phyloP scores from a whole-genome alignment of 2,797 vertebrate genomes.

The Sebastes jordani region DNA sequence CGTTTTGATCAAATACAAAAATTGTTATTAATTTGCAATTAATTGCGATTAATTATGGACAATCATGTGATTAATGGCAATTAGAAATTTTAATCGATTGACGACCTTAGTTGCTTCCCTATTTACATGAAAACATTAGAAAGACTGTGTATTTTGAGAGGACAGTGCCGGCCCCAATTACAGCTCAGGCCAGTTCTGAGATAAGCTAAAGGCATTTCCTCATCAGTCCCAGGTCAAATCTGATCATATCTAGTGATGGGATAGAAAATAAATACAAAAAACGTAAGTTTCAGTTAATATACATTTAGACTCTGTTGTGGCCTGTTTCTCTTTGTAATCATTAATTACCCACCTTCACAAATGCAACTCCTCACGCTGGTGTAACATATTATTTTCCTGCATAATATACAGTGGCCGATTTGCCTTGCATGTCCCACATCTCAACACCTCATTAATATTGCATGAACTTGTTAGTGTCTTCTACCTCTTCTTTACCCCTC shows the following conservation, averaged over 20 bases:
- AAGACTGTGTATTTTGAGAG: not conserved
- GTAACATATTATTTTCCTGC: conserved; percentile 53
- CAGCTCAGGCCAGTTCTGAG: not conserved
- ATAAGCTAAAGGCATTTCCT: not conserved
- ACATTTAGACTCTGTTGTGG: not conserved
- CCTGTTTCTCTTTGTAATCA: not conserved
- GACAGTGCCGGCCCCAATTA: not conserved
- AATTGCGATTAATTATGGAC: no score
- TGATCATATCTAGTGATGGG: not conserved
- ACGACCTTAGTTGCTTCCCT: accelerated
- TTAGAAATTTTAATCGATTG: no score
- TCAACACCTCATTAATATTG: conserved; percentile 74
- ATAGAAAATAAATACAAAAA: not conserved
- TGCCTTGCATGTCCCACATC: conserved; percentile 66
- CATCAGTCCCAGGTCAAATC: not conserved
- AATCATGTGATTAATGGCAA: no score
- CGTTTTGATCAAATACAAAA: accelerated
- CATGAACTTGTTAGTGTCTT: conserved; percentile 69
- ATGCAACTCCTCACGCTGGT: not conserved
- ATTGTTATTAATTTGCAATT: no score
- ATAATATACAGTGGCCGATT: conserved; percentile 57
- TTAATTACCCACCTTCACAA: not conserved
- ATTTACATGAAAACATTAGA: not conserved
- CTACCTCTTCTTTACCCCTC: conserved; percentile 43
- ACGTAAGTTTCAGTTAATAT: not conserved